These are phyloP conservation scores for Tachystola acroxantha DNA, from an alignment of 2,888 invertebrate species.

Conservation along the genomic window DNA sequence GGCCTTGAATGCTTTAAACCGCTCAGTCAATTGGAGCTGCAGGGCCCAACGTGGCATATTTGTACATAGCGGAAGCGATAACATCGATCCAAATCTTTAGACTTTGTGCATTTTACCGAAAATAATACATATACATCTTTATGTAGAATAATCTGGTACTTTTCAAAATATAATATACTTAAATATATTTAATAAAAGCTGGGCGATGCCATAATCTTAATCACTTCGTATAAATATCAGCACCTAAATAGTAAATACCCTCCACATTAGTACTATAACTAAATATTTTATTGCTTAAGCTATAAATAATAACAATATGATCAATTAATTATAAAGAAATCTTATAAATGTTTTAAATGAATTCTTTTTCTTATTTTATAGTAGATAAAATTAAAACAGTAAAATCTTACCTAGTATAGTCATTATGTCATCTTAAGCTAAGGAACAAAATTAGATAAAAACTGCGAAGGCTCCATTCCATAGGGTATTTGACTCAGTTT, in stretches of 20 bases:
- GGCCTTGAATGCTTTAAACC: not conserved
- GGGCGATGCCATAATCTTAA: no score
- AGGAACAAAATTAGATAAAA: no score
- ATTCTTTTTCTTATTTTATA: not conserved
- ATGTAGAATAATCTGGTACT: no score
- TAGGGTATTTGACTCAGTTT: no score
- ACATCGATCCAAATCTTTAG: not conserved
- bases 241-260: slow-evolving; percentile 8
- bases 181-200: no score
- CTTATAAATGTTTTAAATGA: not conserved
- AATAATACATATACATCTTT: no score
- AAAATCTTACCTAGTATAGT: not conserved
- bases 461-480: no score
- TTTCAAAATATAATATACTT: no score
- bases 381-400: not conserved
- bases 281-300: not conserved
- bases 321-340: no score
- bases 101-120: slow-evolving; percentile 1
- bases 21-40: not conserved
- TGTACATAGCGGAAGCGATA: not conserved
- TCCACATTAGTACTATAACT: not conserved
- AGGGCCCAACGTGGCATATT: not conserved
- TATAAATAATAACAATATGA: no score
- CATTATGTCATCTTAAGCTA: no score
- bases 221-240: no score